Conservation (phyloP, 2,888 invertebrate species). For the Melieria omissa region DNA sequence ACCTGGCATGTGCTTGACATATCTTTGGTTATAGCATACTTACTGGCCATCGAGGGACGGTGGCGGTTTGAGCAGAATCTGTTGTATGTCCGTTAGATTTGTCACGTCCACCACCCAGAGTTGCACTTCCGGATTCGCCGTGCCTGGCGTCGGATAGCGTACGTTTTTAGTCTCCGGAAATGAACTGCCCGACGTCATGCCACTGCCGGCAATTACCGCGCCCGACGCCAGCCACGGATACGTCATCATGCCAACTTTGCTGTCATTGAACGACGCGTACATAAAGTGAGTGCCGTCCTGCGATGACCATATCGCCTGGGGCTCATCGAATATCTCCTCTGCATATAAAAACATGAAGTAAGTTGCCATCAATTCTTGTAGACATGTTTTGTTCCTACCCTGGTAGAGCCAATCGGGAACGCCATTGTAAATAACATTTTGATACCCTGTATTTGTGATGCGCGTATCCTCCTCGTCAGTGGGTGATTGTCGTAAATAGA, state of each 20-base stretch:
- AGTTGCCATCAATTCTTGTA: neutral
- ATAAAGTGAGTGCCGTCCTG: slow-evolving; percentile 84
- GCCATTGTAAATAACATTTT: slow-evolving; percentile 89
- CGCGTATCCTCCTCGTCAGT: slow-evolving; percentile 75
- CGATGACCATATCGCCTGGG: slow-evolving; percentile 89
- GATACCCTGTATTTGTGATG: slow-evolving; percentile 80
- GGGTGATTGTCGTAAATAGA: slow-evolving; percentile 83
- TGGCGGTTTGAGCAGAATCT: slow-evolving; percentile 79
- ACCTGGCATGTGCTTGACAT: neutral
- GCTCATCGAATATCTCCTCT: slow-evolving; percentile 89
- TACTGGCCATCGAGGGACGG: slow-evolving; percentile 82
- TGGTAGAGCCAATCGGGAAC: slow-evolving; percentile 97
- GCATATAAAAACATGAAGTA: slow-evolving; percentile 51
- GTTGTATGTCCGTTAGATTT: slow-evolving; percentile 73
- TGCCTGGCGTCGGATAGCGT: slow-evolving; percentile 89
- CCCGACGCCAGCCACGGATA: slow-evolving; percentile 85
- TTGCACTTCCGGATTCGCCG: slow-evolving; percentile 85
- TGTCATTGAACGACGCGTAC: slow-evolving; percentile 89
- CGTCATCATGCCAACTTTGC: slow-evolving; percentile 78
- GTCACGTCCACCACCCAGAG: slow-evolving; percentile 83
- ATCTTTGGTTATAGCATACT: slow-evolving; percentile 64
- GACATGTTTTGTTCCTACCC: slow-evolving; percentile 69
- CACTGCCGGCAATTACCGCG: slow-evolving; percentile 72
- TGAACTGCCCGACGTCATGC: slow-evolving; percentile 70
- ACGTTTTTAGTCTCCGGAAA: slow-evolving; percentile 85